Base-by-base conservation (phyloP, 2,797 vertebrate genomes). In the Hyperoplus lanceolatus region DNA sequence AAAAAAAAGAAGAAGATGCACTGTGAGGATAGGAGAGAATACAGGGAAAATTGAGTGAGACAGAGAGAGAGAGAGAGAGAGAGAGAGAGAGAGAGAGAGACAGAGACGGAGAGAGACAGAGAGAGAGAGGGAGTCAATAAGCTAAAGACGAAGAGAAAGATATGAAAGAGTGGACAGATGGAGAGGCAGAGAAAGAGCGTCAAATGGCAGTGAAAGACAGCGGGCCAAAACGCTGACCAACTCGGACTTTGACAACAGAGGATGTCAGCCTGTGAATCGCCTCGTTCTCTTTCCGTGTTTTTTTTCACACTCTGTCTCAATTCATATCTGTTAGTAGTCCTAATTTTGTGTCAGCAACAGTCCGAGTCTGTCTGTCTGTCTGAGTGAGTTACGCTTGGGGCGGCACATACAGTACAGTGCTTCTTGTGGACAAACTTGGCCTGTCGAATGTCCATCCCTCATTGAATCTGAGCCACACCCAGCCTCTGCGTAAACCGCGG, bases 131-230 rank as follows among this genome's bases (percentile, higher is more conserved):
- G 87, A 87, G 77, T 89, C 79, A 88, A 82, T 87, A 87, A 90
- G 71, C 86, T 87, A 84, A 79, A 89, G 82, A 90, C 63, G 56
- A 64, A 80, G 81, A 74, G 77, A 84, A 71, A 82, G 78, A 87
- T 77, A 62, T 67, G 67, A 86, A 91, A 82, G 85, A 86, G 74
- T 70, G 70, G 85, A 77, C 82, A 90, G 83, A 90, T 90, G 87
- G 89, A 88, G 80, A 77, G 84, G 82, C 85, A 91, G 85, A 90
- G 87, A 90, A 89, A 91, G 84, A 85, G 90, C 77, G 77, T 92
- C 87, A 91, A 89, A 92, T 92, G 90, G 87, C 43, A 59, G 67
- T 89, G 89, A 88, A 87, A 88, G 90, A 91, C 89, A 90, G 89
- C 81, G 81, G 86, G 89, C 72, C 79, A 80, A 81, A 86, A 87